phyloP scores from a whole-genome alignment of 1,140 invertebrate species.

The Orius insidiosus region DNA sequence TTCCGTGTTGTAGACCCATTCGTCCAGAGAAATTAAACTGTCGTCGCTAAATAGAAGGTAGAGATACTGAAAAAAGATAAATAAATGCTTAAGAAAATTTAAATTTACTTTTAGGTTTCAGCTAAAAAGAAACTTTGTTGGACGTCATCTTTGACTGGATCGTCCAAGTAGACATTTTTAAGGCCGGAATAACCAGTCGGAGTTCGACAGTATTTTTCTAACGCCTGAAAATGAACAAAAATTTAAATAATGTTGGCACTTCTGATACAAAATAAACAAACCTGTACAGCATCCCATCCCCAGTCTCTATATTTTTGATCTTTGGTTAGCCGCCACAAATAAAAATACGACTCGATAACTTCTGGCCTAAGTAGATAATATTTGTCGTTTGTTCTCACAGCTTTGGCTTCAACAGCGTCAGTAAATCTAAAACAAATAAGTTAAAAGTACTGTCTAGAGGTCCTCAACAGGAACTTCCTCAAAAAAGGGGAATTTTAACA shows the following conservation, averaged over 20 bases:
- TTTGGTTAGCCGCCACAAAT: conserved; percentile 90
- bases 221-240: conserved; percentile 40
- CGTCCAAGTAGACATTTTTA: conserved; percentile 77
- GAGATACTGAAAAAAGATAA: conserved; percentile 61
- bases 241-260: conserved; percentile 3
- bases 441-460: too few relatives aligned
- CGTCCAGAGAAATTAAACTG: conserved; percentile 72
- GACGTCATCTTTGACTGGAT: conserved; percentile 85
- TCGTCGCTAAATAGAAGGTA: conserved; percentile 95
- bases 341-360: conserved; percentile 93
- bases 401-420: conserved; percentile 73
- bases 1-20: conserved; percentile 99
- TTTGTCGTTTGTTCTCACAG: conserved; percentile 78
- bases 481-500: too few relatives aligned
- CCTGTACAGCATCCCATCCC: conserved; percentile 92
- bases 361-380: conserved; percentile 94
- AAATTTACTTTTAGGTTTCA: conserved; percentile 81
- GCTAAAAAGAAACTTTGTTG: conserved; percentile 98
- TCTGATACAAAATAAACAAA: conserved; percentile 21
- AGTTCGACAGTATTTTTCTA: conserved; percentile 86
- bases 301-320: conserved; percentile 93
- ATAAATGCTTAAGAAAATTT: not conserved
- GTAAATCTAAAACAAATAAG: conserved; percentile 50
- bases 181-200: conserved; percentile 86
- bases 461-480: too few relatives aligned